Evolutionary conservation across 2,888 invertebrate species (phyloP).

Genomic region (Aradus depressus): DNA sequence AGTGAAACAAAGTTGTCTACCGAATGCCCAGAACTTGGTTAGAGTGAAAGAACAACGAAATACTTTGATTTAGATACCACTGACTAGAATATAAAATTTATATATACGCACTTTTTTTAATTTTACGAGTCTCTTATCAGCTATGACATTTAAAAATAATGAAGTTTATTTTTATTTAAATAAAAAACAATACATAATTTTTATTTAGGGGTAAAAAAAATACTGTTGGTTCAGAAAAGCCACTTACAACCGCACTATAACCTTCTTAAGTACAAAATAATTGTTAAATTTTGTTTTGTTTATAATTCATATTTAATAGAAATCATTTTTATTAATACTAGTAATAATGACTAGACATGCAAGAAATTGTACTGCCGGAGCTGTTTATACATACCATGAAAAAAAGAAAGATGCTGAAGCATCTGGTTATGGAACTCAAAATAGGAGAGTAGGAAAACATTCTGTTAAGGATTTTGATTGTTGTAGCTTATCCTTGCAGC

Average conservation of each 20-base stretch:
- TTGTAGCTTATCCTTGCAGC: constrained; percentile 92
- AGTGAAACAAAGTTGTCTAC: constrained; percentile 11
- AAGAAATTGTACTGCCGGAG: constrained; percentile 94
- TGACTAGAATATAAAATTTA: not conserved
- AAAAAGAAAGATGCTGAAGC: constrained; percentile 89
- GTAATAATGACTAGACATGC: constrained; percentile 82
- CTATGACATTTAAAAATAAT: too few relatives aligned
- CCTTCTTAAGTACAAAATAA: too few relatives aligned
- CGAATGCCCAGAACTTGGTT: constrained; percentile 2
- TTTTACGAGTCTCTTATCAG: not conserved
- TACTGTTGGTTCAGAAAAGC: too few relatives aligned
- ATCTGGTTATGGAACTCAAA: constrained; percentile 85
- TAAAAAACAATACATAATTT: too few relatives aligned
- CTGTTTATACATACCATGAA: constrained; percentile 96
- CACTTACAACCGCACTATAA: too few relatives aligned
- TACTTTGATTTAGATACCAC: not conserved
- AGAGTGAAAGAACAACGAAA: constrained; percentile 1
- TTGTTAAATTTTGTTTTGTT: too few relatives aligned
- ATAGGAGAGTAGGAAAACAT: constrained; percentile 82
- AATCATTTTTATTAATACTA: not conserved
- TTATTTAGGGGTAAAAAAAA: too few relatives aligned
- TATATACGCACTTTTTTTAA: not conserved
- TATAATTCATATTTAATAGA: too few relatives aligned
- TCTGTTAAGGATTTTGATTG: constrained; percentile 94
- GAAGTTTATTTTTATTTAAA: too few relatives aligned